These are phyloP conservation scores for Esox niger DNA, from an alignment of 2,113 vertebrate genomes.

Conservation along the genomic window DNA sequence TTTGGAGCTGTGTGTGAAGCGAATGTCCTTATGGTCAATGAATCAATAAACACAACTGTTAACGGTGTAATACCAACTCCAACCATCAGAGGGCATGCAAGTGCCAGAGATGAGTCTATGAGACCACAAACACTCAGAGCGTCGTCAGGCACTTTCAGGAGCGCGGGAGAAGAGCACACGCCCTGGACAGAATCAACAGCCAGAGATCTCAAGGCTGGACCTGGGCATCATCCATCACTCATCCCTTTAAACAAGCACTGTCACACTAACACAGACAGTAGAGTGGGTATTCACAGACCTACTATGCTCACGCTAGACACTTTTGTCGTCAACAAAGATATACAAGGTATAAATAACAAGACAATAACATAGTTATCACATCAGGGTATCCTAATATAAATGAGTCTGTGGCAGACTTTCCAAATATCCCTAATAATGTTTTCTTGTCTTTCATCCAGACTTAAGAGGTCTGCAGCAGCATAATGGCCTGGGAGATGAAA, in stretches of 20 bases:
- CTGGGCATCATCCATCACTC: background rate
- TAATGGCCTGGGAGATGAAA: slow-evolving; percentile 19
- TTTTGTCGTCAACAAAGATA: background rate
- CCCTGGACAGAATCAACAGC: slow-evolving; percentile 12
- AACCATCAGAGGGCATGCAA: slow-evolving; percentile 64
- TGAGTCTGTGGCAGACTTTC: background rate
- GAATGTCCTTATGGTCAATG: background rate
- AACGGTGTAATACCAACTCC: slow-evolving; percentile 6
- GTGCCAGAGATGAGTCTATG: slow-evolving; percentile 13
- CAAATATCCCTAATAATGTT: background rate
- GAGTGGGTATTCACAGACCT: slow-evolving; percentile 7
- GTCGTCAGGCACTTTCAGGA: background rate
- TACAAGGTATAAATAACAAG: slow-evolving; percentile 36
- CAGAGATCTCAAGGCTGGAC: slow-evolving; percentile 17
- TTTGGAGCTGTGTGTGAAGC: background rate
- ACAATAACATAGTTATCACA: background rate
- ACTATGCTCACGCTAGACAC: background rate
- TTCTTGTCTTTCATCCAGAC: slow-evolving; percentile 24
- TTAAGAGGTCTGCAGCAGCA: slow-evolving; percentile 11
- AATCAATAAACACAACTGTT: slow-evolving; percentile 5
- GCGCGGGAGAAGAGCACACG: slow-evolving; percentile 4
- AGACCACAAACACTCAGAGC: background rate
- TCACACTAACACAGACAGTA: background rate
- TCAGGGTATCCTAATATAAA: background rate
- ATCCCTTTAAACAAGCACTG: background rate